Conservation (phyloP, 2,888 invertebrate species). For the Oeneis ivallda region DNA sequence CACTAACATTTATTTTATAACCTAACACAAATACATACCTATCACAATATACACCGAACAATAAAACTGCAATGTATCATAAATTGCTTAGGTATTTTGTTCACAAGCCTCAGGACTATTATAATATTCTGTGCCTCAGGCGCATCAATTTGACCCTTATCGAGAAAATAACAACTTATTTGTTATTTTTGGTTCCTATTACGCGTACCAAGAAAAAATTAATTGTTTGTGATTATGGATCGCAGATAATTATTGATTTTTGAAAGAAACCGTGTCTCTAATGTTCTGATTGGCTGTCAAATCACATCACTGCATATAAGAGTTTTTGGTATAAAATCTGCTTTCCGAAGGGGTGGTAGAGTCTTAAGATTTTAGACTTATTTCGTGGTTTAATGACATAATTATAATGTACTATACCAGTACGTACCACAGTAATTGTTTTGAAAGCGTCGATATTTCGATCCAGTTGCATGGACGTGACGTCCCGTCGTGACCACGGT, state of each 20-base stretch:
- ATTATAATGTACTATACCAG: too few relatives aligned
- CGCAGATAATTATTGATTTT: slow-evolving; percentile 71
- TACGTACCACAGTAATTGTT: too few relatives aligned
- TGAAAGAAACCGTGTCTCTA: slow-evolving; percentile 55
- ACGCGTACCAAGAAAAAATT: slow-evolving; percentile 68
- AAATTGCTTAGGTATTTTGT: slow-evolving; percentile 72
- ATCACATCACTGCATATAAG: slow-evolving; percentile 44
- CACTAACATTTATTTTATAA: too few relatives aligned
- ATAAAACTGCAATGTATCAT: slow-evolving; percentile 59
- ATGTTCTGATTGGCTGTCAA: slow-evolving; percentile 50
- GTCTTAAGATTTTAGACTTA: too few relatives aligned
- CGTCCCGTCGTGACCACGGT: too few relatives aligned
- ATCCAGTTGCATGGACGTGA: too few relatives aligned
- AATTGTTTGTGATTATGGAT: slow-evolving; percentile 75
- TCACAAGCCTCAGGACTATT: slow-evolving; percentile 72
- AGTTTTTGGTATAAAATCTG: slow-evolving; percentile 13
- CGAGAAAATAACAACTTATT: slow-evolving; percentile 76
- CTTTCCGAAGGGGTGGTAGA: too few relatives aligned
- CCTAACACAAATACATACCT: too few relatives aligned
- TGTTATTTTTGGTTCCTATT: too few relatives aligned
- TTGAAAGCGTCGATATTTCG: too few relatives aligned
- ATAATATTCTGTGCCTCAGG: too few relatives aligned
- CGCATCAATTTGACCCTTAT: slow-evolving; percentile 75
- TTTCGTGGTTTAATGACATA: too few relatives aligned
- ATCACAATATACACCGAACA: slow-evolving; percentile 43